Percentiles rank a stretch among this genome's conserved stretches.
phyloP scores from a whole-genome alignment of 2,113 vertebrate species.

The Cyphomyrus discorhynchus region DNA sequence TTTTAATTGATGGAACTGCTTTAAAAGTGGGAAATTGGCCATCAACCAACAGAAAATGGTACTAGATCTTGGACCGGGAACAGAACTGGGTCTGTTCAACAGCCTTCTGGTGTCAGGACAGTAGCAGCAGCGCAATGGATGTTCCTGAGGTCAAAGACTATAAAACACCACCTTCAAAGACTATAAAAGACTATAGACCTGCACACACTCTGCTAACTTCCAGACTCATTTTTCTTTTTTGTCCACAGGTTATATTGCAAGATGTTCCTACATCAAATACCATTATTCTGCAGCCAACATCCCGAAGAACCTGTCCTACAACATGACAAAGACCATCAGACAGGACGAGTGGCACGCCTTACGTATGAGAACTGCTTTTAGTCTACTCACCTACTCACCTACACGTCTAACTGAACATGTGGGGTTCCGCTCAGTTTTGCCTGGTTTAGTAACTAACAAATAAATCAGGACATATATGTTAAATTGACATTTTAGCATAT shows the following conservation, averaged over 20 bases:
- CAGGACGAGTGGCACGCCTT: slow-evolving; percentile 98
- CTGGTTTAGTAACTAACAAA: background rate
- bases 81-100: background rate
- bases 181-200: background rate
- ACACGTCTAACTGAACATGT: background rate
- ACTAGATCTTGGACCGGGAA: background rate
- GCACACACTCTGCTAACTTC: background rate
- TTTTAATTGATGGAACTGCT: background rate
- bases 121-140: background rate
- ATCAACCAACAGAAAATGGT: background rate
- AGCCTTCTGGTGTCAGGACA: background rate
- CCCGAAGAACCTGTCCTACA: slow-evolving; percentile 94
- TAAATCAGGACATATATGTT: background rate
- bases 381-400: too few relatives aligned
- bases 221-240: background rate
- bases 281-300: slow-evolving; percentile 94
- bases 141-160: background rate
- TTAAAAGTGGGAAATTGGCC: background rate
- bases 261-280: slow-evolving; percentile 94
- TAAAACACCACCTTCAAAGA: background rate
- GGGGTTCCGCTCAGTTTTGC: background rate
- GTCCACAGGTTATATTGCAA: slow-evolving; percentile 63
- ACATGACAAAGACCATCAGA: slow-evolving; percentile 96
- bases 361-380: slow-evolving; percentile 69
- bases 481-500: background rate